Evolutionary conservation across 2,797 vertebrate species (phyloP).

Genomic region (Micrastur ruficollis): DNA sequence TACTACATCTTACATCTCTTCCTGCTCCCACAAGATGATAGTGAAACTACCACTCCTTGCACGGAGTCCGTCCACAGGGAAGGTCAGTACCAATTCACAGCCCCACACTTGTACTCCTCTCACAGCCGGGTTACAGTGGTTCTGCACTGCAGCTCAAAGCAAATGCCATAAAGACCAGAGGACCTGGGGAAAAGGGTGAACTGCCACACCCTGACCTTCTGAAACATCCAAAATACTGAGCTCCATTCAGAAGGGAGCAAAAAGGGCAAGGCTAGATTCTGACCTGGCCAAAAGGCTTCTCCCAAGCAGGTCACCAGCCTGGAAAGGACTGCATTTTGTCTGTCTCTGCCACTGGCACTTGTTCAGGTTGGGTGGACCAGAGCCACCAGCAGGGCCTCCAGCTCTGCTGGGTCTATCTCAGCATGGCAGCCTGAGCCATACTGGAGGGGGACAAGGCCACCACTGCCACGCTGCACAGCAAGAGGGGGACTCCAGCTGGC

Average conservation of each 20-base stretch:
- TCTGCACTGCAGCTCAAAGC: background rate
- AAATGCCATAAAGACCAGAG: background rate
- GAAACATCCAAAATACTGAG: background rate
- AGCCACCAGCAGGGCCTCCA: background rate
- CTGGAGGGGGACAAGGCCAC: background rate
- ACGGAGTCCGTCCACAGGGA: accelerated
- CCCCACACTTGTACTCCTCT: background rate
- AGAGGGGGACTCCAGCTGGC: background rate
- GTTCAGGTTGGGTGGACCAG: background rate
- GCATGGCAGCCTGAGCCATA: background rate
- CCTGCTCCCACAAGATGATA: background rate
- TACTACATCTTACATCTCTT: background rate
- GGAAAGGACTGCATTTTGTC: background rate
- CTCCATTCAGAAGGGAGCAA: background rate
- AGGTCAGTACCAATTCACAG: background rate
- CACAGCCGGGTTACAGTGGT: background rate
- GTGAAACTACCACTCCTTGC: background rate
- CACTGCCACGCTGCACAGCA: background rate
- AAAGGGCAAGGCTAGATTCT: background rate
- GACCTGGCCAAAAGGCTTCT: background rate
- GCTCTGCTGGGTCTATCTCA: background rate
- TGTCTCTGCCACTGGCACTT: background rate
- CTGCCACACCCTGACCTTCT: background rate
- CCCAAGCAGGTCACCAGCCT: background rate
- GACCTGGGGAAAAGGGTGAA: background rate